Evolutionary conservation across 1,140 invertebrate species (phyloP).

Genomic region (Apis florea): DNA sequence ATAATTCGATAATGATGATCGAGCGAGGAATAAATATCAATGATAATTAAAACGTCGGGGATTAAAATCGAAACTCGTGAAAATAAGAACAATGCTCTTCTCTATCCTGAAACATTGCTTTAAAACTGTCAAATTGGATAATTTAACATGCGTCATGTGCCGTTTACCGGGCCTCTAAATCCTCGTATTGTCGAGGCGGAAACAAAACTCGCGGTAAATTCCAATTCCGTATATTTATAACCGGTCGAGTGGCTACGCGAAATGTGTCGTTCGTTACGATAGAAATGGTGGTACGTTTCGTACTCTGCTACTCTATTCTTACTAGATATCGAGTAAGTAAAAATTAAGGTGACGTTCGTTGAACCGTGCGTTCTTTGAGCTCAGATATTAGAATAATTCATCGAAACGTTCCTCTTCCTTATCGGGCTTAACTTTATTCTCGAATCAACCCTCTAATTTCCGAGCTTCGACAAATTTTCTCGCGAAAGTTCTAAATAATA

Average conservation of each 20-base stretch:
- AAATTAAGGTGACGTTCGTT: not conserved
- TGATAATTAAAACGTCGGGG: not conserved
- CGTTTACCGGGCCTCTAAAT: not conserved
- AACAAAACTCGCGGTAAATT: not conserved
- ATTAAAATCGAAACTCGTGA: not conserved
- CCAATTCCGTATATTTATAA: slow-evolving; percentile 11
- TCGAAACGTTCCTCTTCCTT: not conserved
- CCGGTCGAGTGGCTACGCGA: not conserved
- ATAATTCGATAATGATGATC: not conserved
- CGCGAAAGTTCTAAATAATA: too few relatives aligned
- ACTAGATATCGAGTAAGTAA: not conserved
- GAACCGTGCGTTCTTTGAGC: too few relatives aligned
- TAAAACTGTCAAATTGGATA: slow-evolving; percentile 9
- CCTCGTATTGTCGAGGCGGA: not conserved
- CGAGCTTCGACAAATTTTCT: too few relatives aligned
- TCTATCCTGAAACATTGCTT: not conserved
- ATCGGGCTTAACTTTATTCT: too few relatives aligned
- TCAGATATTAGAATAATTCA: not conserved
- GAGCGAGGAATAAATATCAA: not conserved
- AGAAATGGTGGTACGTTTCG: not conserved
- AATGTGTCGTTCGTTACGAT: not conserved
- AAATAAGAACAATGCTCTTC: not conserved
- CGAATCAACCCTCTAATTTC: too few relatives aligned
- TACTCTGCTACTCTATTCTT: not conserved
- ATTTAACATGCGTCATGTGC: slow-evolving; percentile 4